Evolutionary conservation across 2,888 invertebrate species (phyloP).

Genomic region (Trichopria drosophilae): DNA sequence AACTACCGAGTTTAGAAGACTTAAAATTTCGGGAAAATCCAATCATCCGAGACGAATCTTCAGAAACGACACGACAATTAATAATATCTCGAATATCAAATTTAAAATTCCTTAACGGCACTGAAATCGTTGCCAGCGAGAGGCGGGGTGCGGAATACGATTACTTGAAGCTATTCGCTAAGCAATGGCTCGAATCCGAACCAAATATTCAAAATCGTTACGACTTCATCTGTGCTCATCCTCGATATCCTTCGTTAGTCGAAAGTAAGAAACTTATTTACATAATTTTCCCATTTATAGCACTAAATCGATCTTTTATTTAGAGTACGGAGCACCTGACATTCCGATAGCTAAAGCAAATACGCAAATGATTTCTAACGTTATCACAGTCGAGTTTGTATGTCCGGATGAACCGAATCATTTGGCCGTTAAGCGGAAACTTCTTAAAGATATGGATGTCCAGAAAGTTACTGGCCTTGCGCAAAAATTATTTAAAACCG

Average conservation of each 20-base stretch:
- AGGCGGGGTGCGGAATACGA: conserved; percentile 88
- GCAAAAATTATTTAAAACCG: conserved; percentile 72
- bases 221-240: conserved; percentile 71
- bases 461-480: conserved; percentile 81
- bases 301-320: conserved; percentile 39
- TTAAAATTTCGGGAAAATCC: conserved; percentile 75
- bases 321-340: conserved; percentile 83
- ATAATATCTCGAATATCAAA: conserved; percentile 80
- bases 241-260: conserved; percentile 74
- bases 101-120: conserved; percentile 74
- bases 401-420: conserved; percentile 61
- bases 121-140: conserved; percentile 68
- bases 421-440: conserved; percentile 66
- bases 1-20: conserved; percentile 69
- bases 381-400: conserved; percentile 63
- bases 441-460: conserved; percentile 77
- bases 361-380: conserved; percentile 62
- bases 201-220: conserved; percentile 57
- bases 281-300: neutral
- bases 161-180: conserved; percentile 81
- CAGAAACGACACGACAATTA: conserved; percentile 77
- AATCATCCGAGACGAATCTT: conserved; percentile 65
- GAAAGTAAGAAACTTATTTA: conserved; percentile 65
- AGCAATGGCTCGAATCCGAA: conserved; percentile 70
- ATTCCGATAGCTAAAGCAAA: conserved; percentile 74